phyloP scores from a whole-genome alignment of 1,140 invertebrate genomes.

The Reticulitermes speratus region DNA sequence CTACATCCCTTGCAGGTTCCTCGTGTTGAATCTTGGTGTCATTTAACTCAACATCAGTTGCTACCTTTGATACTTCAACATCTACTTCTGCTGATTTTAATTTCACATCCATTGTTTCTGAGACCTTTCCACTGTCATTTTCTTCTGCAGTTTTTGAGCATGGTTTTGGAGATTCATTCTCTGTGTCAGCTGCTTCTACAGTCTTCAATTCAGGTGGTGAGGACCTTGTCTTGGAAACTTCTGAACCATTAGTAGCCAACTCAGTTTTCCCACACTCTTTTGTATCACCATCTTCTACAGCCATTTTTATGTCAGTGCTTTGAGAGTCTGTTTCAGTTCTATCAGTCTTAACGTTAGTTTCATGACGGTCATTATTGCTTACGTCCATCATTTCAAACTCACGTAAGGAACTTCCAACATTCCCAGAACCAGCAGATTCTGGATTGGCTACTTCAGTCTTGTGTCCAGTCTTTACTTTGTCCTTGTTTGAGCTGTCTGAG shows the following conservation, averaged over 20 bases:
- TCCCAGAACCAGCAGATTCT: slow-evolving; percentile 40
- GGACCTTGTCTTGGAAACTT: background rate
- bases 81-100: background rate
- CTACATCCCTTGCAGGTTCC: slow-evolving; percentile 26
- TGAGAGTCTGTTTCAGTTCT: background rate
- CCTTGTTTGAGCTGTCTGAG: background rate
- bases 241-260: background rate
- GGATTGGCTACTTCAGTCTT: background rate
- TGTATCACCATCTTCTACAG: background rate
- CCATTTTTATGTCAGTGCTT: background rate
- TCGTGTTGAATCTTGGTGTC: slow-evolving; percentile 31
- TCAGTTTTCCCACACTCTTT: background rate
- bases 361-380: slow-evolving; percentile 32
- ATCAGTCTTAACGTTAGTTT: background rate
- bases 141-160: background rate
- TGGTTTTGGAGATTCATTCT: background rate
- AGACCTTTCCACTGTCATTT: background rate
- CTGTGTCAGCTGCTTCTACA: background rate
- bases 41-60: no score
- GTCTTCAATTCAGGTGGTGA: background rate
- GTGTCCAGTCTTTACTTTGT: background rate
- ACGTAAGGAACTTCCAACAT: slow-evolving; percentile 44
- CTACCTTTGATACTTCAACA: background rate
- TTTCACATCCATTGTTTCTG: background rate
- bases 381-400: slow-evolving; percentile 38